These are phyloP conservation scores for Drosophila pseudoananassae DNA, from an alignment of 1,140 invertebrate species.

Conservation along the genomic window DNA sequence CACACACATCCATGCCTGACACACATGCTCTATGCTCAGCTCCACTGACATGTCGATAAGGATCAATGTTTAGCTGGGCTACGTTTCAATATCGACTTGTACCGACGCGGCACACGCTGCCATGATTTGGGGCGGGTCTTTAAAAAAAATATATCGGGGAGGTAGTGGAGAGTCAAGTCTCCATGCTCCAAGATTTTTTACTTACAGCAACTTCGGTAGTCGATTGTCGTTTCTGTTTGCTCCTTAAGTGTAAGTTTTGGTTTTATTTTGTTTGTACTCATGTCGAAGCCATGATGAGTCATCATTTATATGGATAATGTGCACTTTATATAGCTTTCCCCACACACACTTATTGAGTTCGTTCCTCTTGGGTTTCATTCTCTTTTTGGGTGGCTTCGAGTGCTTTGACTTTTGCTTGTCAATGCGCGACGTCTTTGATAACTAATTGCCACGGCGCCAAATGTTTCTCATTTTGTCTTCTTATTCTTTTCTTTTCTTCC, in stretches of 20 bases:
- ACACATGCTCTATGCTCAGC: conserved; percentile 11
- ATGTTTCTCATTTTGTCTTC: conserved; percentile 59
- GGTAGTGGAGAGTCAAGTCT: not conserved
- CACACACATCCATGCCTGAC: conserved; percentile 6
- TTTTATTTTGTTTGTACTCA: conserved; percentile 7
- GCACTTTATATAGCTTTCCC: conserved; percentile 51
- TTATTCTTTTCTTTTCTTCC: conserved; percentile 8
- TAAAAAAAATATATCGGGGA: not conserved
- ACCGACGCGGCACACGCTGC: conserved; percentile 48
- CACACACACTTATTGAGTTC: conserved; percentile 5
- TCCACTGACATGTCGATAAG: conserved; percentile 69
- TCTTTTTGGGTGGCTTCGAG: conserved; percentile 70
- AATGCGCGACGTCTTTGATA: conserved; percentile 79
- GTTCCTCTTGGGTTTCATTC: conserved; percentile 18
- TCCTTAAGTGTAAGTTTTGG: conserved; percentile 13
- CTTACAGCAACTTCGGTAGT: conserved; percentile 29
- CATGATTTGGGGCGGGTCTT: conserved; percentile 72
- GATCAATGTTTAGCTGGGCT: conserved; percentile 74
- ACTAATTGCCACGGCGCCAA: conserved; percentile 81
- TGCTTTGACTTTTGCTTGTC: conserved; percentile 81
- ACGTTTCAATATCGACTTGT: conserved; percentile 67
- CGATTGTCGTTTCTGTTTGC: conserved; percentile 4
- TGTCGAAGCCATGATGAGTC: conserved; percentile 27
- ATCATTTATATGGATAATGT: conserved; percentile 37
- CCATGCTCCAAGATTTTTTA: not conserved